Evolutionary conservation across 2,888 invertebrate species (phyloP), one percentile per base, ranked within the genome.

Genomic region (Scaptomyza parva): DNA sequence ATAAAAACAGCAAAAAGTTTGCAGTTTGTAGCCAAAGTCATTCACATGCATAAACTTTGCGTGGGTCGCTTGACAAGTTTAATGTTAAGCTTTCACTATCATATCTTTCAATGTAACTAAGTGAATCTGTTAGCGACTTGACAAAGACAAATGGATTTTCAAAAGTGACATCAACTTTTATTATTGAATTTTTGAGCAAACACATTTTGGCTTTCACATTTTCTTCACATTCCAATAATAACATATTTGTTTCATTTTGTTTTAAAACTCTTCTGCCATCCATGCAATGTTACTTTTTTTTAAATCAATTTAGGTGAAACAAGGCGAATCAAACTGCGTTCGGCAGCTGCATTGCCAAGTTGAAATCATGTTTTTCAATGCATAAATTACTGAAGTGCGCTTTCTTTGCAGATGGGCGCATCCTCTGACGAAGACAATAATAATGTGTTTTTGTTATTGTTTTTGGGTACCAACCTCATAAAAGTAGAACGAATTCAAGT

Each of bases 401-500:
- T 12, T 14, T 9, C 8, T 33, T 28, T 20, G 20, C 69, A 58
- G 54, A 53, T 70, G 61, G 50, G 52, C 37, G 52, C 40, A 22
- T 20, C 20, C 40, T 37, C 9, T 12, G 9, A 51, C 7, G 5
- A 53, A 58, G 39, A 26, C 54, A 55, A 50, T 33, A 28, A 14
- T 17, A 47, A 33, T 26, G 20, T 12, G 7, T 14, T 35, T 14
- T 35, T 35, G n/a, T 7, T 35, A 12, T 26, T 35, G 35, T 40
- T 28, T 20, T 50, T 60, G 22, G 22, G 3, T 52, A 70, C 63
- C 24, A 45, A 92, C 91, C 91, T 92, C 91, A 78, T 91, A 92
- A 75, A 92, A 92, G 74, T 91, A 92, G 74, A 92, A 92, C 26
- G 91, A 91, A 77, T 92, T 91, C 57, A 92, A 78, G 67, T 90